Base-by-base conservation (phyloP, 2,888 invertebrate species). In the Pycnomerus fuliginosus region DNA sequence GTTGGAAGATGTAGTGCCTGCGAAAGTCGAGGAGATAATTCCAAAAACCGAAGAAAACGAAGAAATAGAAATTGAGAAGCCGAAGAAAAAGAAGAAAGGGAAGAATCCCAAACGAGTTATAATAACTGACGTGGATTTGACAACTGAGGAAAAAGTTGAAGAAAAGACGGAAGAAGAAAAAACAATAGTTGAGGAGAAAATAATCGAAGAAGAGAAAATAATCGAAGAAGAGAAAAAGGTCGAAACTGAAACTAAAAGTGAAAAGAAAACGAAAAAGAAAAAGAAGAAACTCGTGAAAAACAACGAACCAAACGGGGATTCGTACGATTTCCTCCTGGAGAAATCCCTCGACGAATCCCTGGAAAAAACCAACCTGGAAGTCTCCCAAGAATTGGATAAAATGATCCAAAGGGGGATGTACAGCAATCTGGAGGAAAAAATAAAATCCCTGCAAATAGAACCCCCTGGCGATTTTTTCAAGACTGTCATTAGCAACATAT, bases 351-450 rank as follows among this genome's bases (percentile, higher is more conserved):
- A 55, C 23, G 53, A 58, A 37, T 34, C 35, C 7, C 8, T 23
- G 17, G 48, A 48, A 10, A 43, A 37, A 12, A 44, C 44, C n/a
- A 44, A 44, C 14, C 29, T 44, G 10, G 48, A 73, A 44, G 63
- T 72, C 5, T 71, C 71, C 1, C 60, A 69, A 45, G 73, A 72
- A 53, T 45, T 73, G 17, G 72, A 72, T 39, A 64, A 65, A 39
- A 64, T 73, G 44, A 73, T 73, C 27, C 71, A 71, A 33, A 66
- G 68, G 20, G 71, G 72, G 2, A 65, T 73, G 57, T 72, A 67
- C 56, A 67, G 55, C 44, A 69, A 58, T 35, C 46, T 73, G 16
- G 70, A 72, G 46, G 69, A 68, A 40, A 70, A 69, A 55, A 64
- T 73, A 20, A 65, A 62, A 50, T 60, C 67, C 8, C 41, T 69